Base-by-base conservation (phyloP, 2,888 invertebrate genomes). In the Abrostola tripartita region DNA sequence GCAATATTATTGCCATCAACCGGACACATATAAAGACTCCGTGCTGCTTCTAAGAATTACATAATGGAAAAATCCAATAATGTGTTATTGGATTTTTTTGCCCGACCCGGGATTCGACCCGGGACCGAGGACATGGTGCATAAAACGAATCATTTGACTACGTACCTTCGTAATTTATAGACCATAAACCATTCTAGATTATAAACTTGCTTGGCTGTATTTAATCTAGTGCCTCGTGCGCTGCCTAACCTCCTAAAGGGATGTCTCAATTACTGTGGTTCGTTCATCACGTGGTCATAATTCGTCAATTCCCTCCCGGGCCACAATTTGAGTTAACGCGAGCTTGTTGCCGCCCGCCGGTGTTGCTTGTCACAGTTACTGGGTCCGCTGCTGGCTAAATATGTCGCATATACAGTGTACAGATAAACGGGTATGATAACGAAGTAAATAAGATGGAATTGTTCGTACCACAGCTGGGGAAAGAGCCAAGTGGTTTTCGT, bases 271-370 rank as follows among this genome's bases (percentile, higher is more conserved):
- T 68, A 68, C 12, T 41, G 42, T 24, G 52, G 61, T 61, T 42
- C 60, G 68, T 40, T 44, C 40, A 41, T 53, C 74, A 52, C 57
- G 65, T 37, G 55, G 38, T 60, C 63, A 74, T 71, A 68, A 68
- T 63, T 63, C 11, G 65, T 12, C 10, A 38, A 70, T 65, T 50
- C 49, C 56, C 61, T 61, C 51, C 56, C 64, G 60, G 49, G 40
- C 40, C 37, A 38, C 55, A 61, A 35, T 72, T 56, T 50, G 50
- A 51, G 60, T 14, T 9, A 35, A 11, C 55, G 10, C 14, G 14
- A n/a, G 14, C 24, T 24, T 24, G 24, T 24, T 24, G 24, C 37
- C 37, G 40, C 56, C 74, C 59, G 12, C 5, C 36, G 61, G 74
- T 64, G 35, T 0, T 35, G 36, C 24, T 36, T 57, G 59, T 60